Conservation (phyloP, 1,140 invertebrate genomes). For the Drosophila biarmipes region DNA sequence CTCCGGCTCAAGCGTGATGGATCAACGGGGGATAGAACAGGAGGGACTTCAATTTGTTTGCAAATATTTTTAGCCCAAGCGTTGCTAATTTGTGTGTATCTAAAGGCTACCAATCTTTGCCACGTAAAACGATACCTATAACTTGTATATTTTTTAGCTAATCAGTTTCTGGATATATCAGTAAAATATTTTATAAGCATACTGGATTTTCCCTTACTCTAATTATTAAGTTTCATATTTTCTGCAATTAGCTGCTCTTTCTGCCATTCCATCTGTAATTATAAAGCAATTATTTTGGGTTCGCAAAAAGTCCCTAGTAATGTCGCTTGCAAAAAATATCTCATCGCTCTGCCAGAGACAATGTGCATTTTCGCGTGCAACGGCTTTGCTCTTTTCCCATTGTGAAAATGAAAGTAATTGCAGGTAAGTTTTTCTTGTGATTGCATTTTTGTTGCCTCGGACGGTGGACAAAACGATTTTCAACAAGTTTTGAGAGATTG, state of each 20-base stretch:
- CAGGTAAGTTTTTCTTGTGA: conserved; percentile 37
- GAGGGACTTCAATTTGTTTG: background rate
- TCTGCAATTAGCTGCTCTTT: conserved; percentile 14
- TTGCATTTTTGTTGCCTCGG: conserved; percentile 48
- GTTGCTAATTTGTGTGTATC: background rate
- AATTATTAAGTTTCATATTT: conserved; percentile 20
- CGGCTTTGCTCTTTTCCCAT: conserved; percentile 22
- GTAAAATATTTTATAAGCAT: no score
- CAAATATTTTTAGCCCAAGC: background rate
- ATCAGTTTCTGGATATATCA: background rate
- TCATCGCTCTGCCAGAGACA: conserved; percentile 25
- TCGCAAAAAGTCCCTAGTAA: conserved; percentile 38
- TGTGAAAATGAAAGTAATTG: conserved; percentile 79
- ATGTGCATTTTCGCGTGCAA: conserved; percentile 43
- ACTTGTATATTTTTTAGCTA: background rate
- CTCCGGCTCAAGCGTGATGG: conserved; percentile 24
- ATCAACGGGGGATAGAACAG: conserved; percentile 10
- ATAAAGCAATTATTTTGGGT: conserved; percentile 40
- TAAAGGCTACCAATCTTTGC: background rate
- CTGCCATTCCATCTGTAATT: conserved; percentile 23
- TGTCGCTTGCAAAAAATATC: conserved; percentile 35
- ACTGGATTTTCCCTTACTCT: background rate
- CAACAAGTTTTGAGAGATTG: conserved; percentile 66
- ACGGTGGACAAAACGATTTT: conserved; percentile 67
- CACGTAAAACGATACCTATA: no score